phyloP scores from a whole-genome alignment of 2,888 invertebrate genomes.

The Drosophila conformis region DNA sequence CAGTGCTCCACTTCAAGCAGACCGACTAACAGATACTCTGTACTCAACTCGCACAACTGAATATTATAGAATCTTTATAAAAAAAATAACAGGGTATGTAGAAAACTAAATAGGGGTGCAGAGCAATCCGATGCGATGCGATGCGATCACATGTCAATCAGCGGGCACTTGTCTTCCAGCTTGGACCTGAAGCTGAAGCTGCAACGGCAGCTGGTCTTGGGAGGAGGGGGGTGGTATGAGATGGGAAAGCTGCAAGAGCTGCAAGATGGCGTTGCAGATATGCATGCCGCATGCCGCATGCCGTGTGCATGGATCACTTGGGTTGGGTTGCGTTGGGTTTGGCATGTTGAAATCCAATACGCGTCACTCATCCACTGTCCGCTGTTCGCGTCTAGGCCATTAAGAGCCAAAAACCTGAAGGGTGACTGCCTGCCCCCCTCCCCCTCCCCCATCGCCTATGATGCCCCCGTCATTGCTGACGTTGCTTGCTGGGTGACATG shows the following conservation, averaged over 20 bases:
- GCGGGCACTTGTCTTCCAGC: slow-evolving; percentile 45
- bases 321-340: slow-evolving; percentile 5
- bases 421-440: slow-evolving; percentile 25
- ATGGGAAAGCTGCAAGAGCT: slow-evolving; percentile 25
- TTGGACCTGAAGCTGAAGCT: slow-evolving; percentile 35
- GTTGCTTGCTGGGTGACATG: slow-evolving; percentile 57
- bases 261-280: slow-evolving; percentile 77
- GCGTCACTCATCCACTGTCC: slow-evolving; percentile 61
- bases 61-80: too few species aligned
- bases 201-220: slow-evolving; percentile 5
- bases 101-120: slow-evolving; percentile 23
- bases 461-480: slow-evolving; percentile 19
- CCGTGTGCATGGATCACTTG: slow-evolving; percentile 53
- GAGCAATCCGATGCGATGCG: slow-evolving; percentile 53
- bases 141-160: slow-evolving; percentile 79
- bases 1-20: not conserved
- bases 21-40: not conserved
- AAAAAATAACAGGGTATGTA: not conserved
- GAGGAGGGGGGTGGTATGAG: not conserved
- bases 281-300: slow-evolving; percentile 69
- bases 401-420: slow-evolving; percentile 62
- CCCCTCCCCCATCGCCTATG: not conserved
- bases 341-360: slow-evolving; percentile 77
- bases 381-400: slow-evolving; percentile 68
- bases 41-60: rapidly evolving